Conservation (phyloP, 2,797 vertebrate genomes). For the Loriculus beryllinus region DNA sequence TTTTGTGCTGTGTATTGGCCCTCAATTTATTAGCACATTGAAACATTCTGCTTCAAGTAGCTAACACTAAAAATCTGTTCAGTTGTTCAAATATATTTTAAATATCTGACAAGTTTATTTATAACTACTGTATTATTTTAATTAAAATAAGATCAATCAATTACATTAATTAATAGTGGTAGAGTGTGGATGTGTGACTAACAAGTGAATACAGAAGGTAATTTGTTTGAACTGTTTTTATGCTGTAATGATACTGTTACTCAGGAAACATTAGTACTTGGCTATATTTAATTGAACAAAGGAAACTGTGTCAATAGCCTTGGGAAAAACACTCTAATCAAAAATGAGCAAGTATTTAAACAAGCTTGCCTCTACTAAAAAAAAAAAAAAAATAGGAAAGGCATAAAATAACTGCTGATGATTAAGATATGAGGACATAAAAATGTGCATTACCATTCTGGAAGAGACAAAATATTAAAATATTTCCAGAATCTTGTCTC, state of each 20-base stretch:
- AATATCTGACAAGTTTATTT: conserved; percentile 12
- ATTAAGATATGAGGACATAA: background rate
- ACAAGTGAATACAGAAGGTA: background rate
- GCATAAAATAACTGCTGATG: background rate
- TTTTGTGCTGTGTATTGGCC: background rate
- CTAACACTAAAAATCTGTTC: background rate
- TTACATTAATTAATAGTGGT: background rate
- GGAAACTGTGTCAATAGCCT: conserved; percentile 7
- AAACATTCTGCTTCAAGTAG: background rate
- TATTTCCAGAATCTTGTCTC: background rate
- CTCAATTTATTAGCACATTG: background rate
- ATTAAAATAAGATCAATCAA: conserved; percentile 29
- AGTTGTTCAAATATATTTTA: background rate
- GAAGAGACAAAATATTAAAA: background rate
- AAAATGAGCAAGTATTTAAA: background rate
- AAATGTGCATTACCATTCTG: background rate
- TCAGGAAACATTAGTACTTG: background rate
- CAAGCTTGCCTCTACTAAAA: background rate
- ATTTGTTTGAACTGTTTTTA: background rate
- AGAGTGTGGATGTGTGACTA: background rate
- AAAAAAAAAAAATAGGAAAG: background rate
- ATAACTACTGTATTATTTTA: background rate
- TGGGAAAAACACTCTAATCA: conserved; percentile 16
- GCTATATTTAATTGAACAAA: background rate
- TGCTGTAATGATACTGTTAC: background rate